These are phyloP conservation scores for Eupithecia abbreviata DNA, from an alignment of 2,888 invertebrate species.

Conservation along the genomic window DNA sequence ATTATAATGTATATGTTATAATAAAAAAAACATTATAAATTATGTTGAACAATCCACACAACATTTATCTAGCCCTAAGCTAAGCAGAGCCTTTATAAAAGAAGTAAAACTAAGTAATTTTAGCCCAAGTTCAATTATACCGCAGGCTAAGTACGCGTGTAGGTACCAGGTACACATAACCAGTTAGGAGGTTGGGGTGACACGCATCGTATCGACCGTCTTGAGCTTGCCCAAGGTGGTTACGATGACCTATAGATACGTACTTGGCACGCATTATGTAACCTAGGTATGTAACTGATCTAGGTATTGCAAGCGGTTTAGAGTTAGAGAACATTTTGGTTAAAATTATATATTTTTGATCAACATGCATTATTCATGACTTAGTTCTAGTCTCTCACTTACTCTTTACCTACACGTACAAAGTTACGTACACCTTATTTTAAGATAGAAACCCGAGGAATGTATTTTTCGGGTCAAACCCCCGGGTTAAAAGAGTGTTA, in stretches of 20 bases:
- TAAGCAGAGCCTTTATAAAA: too few relatives aligned
- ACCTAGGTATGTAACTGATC: neutral
- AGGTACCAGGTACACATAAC: conserved; percentile 76
- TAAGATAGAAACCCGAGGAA: too few relatives aligned
- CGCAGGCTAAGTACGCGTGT: conserved; percentile 45
- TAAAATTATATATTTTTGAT: neutral
- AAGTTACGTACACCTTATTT: too few relatives aligned
- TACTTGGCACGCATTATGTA: conserved; percentile 18
- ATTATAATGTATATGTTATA: too few relatives aligned
- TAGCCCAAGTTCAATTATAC: neutral
- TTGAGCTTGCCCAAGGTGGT: conserved; percentile 77
- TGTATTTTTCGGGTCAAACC: too few relatives aligned
- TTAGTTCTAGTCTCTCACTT: too few relatives aligned
- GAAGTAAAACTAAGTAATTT: neutral
- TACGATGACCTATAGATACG: conserved; percentile 22
- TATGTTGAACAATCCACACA: too few relatives aligned
- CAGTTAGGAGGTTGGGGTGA: conserved; percentile 77
- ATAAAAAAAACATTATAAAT: too few relatives aligned
- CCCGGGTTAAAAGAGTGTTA: too few relatives aligned
- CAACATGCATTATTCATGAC: neutral
- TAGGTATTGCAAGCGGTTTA: neutral
- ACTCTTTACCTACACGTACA: too few relatives aligned
- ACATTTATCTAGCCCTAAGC: too few relatives aligned
- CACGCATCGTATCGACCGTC: conserved; percentile 78
- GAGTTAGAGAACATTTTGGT: neutral